A percentile compares a stretch with the other conserved stretches of the same genome.
Conservation (phyloP, 2,888 invertebrate genomes). For the Xestia ashworthii region DNA sequence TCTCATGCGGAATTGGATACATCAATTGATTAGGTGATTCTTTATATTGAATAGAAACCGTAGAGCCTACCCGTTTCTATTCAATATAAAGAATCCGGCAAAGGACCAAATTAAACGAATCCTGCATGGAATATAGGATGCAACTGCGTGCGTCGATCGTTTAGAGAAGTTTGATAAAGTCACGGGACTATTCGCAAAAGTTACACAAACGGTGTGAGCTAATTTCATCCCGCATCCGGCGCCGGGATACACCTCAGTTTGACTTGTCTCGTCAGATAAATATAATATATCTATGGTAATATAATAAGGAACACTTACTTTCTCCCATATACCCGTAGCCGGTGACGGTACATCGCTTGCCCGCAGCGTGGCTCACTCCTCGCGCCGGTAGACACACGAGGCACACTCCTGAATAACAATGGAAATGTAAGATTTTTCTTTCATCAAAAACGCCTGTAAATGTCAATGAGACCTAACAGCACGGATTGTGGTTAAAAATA, state of each 20-base stretch:
- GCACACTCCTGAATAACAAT: conserved; percentile 86
- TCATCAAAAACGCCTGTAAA: neutral
- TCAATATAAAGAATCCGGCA: no score
- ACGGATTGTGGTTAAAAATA: neutral
- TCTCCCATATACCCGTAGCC: conserved; percentile 99
- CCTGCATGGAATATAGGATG: neutral
- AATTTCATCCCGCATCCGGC: neutral
- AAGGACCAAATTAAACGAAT: neutral
- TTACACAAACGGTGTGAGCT: no score
- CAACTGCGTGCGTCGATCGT: neutral
- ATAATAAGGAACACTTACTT: conserved; percentile 89
- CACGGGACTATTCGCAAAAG: neutral
- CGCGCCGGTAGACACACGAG: conserved; percentile 97
- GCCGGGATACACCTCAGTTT: neutral
- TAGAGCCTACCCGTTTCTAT: no score
- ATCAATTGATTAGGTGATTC: neutral
- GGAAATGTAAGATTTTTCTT: neutral
- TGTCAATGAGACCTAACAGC: neutral
- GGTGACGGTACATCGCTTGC: conserved; percentile 97
- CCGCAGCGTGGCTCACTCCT: conserved; percentile 96
- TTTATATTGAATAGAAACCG: no score
- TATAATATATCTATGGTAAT: neutral
- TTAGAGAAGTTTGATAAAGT: neutral
- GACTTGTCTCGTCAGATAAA: neutral
- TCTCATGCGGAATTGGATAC: neutral